Base-by-base conservation (phyloP, 2,888 invertebrate species). In the Eretmocerus hayati region DNA sequence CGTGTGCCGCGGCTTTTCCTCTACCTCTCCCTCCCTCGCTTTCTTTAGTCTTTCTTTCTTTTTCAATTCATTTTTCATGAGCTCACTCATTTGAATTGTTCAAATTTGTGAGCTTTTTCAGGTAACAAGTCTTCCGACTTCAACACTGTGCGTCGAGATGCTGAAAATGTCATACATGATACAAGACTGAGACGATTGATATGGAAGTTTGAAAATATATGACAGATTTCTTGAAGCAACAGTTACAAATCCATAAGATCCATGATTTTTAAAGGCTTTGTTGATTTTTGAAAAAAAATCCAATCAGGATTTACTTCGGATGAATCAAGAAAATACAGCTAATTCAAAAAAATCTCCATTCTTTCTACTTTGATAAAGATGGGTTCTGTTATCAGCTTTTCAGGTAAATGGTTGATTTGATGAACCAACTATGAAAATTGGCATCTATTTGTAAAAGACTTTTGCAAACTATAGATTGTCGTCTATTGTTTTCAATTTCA, bases 121-220 rank as follows among this genome's bases (percentile, higher is more conserved):
- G 64, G 62, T 60, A 60, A 61, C 62, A 57, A 62, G 60, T 58
- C 57, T 59, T 63, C 59, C 60, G 56, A 54, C 56, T 55, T 51
- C 62, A 65, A 64, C 64, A 64, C 63, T 66, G 62, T 61, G 67
- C 66, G 62, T 61, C 65, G 66, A 67, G 67, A 68, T 69, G 71
- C 71, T 71, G 71, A 71, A 71, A n/a, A 71, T 59, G 64, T 70
- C n/a, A n/a, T 65, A 63, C 60, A 57, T 57, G 26, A 56, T 48
- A 43, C 32, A 42, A 36, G 45, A n/a, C 45, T 50, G 37, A 45
- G 42, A 40, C 38, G 42, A n/a, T 22, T 48, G 39, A 21, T 21
- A 26, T 23, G n/a, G n/a, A n/a, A n/a, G n/a, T n/a, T n/a, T n/a
- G n/a, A n/a, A n/a, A n/a, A n/a, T n/a, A n/a, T n/a, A n/a, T n/a